Evolutionary conservation across 2,113 vertebrate genomes (phyloP), one percentile per base, ranked within the genome.

Genomic region (Melanotaenia duboulayi): DNA sequence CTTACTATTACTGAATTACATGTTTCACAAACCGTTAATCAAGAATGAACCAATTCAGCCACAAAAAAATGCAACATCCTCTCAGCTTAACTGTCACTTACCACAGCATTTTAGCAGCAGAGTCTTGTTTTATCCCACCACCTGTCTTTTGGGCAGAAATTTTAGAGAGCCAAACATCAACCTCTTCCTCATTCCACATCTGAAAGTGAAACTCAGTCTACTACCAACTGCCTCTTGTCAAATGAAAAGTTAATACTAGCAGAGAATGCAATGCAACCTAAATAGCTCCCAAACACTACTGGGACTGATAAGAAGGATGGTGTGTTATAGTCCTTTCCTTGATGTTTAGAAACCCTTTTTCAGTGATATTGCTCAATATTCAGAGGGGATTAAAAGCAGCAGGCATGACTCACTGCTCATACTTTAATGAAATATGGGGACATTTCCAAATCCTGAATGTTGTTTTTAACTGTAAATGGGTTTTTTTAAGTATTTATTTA

Each of bases 181-280:
- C 62, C 22, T 61, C 83, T 91, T 91, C 85, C 85, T 87, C 82
- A 74, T 87, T 87, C 50, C 32, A 32, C 32, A 11, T 0, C 0
- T 23, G 32, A 82, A 89, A 91, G 3, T 0, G 54, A 83, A 89
- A 89, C 54, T 25, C 13, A 0, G 1, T 56, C n/a, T 74, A 23
- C 11, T 6, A 24, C 32, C 9, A 61, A 61, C 55, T 58, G 32
- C 39, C 42, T 49, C 48, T 25, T 61, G 2, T 59, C 2, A 52
- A 13, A 57, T 11, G 8, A 24, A 37, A 58, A 54, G 7, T 4
- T 62, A 51, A 62, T 8, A 0, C 19, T 23, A 17, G 3, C 42
- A 35, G 3, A 7, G 42, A 44, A 52, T 44, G 7, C 25, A n/a
- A 50, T 23, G 3, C 37, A 17, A 2, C 35, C 11, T n/a, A 11